Conservation (phyloP, 2,797 vertebrate genomes). For the Sebastes diploproa region DNA sequence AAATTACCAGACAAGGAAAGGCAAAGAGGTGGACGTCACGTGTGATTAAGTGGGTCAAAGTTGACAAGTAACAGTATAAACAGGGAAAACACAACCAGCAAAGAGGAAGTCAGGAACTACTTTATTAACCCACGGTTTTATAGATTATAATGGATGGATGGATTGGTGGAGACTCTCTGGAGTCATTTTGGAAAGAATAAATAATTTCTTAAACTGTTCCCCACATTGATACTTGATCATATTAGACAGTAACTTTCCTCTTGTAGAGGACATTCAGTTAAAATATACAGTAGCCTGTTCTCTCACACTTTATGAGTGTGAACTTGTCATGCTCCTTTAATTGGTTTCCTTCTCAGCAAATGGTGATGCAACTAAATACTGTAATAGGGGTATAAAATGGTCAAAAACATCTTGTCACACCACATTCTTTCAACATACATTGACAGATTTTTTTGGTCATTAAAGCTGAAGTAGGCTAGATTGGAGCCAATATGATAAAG, state of each 20-base stretch:
- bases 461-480: too few relatives aligned
- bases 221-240: background rate
- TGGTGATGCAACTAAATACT: background rate
- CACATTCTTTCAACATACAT: too few relatives aligned
- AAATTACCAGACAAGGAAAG: background rate
- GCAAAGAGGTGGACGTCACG: background rate
- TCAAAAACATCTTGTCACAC: background rate
- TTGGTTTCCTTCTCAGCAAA: background rate
- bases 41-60: conserved; percentile 20
- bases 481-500: too few relatives aligned
- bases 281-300: background rate
- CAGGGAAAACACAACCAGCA: background rate
- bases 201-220: background rate
- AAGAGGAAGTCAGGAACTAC: background rate
- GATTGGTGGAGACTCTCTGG: background rate
- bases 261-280: background rate
- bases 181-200: background rate
- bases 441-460: background rate
- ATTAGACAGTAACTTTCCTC: background rate
- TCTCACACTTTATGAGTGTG: background rate
- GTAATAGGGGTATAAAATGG: background rate
- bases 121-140: background rate
- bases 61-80: conserved; percentile 4
- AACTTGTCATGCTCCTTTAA: background rate
- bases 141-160: background rate